Evolutionary conservation across 1,140 invertebrate genomes (phyloP).

Genomic region (Penaeus japonicus): DNA sequence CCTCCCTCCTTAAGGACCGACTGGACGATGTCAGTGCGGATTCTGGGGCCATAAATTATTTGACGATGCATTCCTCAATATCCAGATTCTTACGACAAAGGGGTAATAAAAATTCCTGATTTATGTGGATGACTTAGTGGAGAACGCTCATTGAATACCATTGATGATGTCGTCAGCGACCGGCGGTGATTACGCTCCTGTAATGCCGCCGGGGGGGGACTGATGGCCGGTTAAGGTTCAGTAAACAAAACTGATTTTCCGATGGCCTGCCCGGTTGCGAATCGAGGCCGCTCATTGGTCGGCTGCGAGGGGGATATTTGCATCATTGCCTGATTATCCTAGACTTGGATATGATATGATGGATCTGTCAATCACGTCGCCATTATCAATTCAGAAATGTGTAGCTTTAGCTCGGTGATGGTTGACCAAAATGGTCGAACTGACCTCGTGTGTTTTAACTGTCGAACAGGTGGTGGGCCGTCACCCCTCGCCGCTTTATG

Average conservation of each 20-base stretch:
- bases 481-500: too few species aligned
- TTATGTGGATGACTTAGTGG: conserved; percentile 45
- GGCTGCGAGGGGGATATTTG: not conserved
- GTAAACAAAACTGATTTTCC: not conserved
- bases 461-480: too few species aligned
- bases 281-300: not conserved
- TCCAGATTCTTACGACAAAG: conserved; percentile 42
- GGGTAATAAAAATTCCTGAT: conserved; percentile 49
- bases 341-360: conserved; percentile 35
- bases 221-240: not conserved
- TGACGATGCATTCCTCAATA: conserved; percentile 16
- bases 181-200: not conserved
- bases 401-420: not conserved
- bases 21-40: not conserved
- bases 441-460: too few species aligned
- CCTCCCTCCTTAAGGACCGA: not conserved
- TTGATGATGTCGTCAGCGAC: conserved; percentile 46
- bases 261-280: not conserved
- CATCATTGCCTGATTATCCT: conserved; percentile 44
- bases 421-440: too few species aligned
- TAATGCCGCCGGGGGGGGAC: not conserved
- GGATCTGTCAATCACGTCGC: conserved; percentile 31
- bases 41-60: conserved; percentile 40
- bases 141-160: conserved; percentile 49
- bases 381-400: conserved; percentile 41